phyloP scores from a whole-genome alignment of 2,113 vertebrate genomes.

The Melanocharis versteri region DNA sequence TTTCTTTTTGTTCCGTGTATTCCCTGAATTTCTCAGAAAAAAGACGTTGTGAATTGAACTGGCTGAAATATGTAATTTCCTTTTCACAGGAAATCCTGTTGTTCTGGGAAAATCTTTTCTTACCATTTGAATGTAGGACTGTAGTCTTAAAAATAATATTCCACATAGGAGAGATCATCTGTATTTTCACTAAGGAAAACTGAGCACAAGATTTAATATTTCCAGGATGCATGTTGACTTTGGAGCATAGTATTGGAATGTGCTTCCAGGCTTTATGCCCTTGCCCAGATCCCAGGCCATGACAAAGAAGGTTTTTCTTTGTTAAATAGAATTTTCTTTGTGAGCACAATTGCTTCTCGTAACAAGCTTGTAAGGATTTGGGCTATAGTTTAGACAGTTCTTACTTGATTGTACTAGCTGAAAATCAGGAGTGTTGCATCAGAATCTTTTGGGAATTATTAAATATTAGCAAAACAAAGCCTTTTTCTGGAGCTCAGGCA shows the following conservation, averaged over 20 bases:
- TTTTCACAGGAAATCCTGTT: conserved; percentile 45
- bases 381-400: not conserved
- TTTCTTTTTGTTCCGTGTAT: not conserved
- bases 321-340: not conserved
- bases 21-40: not conserved
- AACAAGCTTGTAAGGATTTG: not conserved
- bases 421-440: not conserved
- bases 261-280: conserved; percentile 5
- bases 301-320: not conserved
- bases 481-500: not conserved
- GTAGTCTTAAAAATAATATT: not conserved
- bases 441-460: not conserved
- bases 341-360: not conserved
- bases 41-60: not conserved
- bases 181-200: not conserved
- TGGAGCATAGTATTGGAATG: not conserved
- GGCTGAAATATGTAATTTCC: conserved; percentile 12
- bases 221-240: not conserved
- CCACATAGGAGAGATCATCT: not conserved
- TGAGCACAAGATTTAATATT: not conserved
- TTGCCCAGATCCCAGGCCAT: not conserved
- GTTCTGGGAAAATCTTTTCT: conserved; percentile 13
- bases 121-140: not conserved
- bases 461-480: not conserved
- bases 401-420: not conserved